Conservation (phyloP, 2,888 invertebrate species). For the Notocelia uddmanniana region DNA sequence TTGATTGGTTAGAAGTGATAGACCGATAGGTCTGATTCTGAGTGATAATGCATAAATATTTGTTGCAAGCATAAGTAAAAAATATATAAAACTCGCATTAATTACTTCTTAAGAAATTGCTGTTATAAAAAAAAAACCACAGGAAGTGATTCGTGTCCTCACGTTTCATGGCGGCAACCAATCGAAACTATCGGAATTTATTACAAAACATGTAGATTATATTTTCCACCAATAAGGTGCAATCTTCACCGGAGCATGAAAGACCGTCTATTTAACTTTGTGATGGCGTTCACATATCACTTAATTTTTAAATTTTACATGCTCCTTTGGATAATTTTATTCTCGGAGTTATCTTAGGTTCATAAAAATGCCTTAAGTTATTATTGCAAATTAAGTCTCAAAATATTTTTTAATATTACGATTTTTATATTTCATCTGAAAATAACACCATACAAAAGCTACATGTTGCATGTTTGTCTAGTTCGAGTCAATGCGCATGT, state of each 20-base stretch:
- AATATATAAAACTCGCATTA: background rate
- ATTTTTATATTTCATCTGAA: slow-evolving; percentile 42
- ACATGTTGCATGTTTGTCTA: slow-evolving; percentile 78
- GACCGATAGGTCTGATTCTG: too few species aligned
- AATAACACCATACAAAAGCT: slow-evolving; percentile 65
- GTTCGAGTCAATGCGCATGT: slow-evolving; percentile 88
- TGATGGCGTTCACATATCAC: slow-evolving; percentile 53
- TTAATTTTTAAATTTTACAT: background rate
- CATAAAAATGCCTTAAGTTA: background rate
- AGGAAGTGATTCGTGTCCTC: slow-evolving; percentile 82
- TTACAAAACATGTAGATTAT: slow-evolving; percentile 74
- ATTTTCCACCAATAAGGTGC: slow-evolving; percentile 69
- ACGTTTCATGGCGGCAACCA: slow-evolving; percentile 78
- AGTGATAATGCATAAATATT: too few species aligned
- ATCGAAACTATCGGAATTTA: slow-evolving; percentile 60
- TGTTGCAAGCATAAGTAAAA: too few species aligned
- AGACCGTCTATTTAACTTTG: slow-evolving; percentile 64
- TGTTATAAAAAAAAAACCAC: slow-evolving; percentile 53
- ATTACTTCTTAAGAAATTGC: slow-evolving; percentile 39
- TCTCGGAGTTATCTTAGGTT: background rate
- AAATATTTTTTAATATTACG: background rate
- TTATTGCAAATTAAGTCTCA: background rate
- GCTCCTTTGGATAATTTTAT: background rate
- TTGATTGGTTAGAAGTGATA: too few species aligned
- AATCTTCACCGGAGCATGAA: slow-evolving; percentile 78